Conservation (phyloP, 2,113 vertebrate genomes). For the Elephas maximus region DNA sequence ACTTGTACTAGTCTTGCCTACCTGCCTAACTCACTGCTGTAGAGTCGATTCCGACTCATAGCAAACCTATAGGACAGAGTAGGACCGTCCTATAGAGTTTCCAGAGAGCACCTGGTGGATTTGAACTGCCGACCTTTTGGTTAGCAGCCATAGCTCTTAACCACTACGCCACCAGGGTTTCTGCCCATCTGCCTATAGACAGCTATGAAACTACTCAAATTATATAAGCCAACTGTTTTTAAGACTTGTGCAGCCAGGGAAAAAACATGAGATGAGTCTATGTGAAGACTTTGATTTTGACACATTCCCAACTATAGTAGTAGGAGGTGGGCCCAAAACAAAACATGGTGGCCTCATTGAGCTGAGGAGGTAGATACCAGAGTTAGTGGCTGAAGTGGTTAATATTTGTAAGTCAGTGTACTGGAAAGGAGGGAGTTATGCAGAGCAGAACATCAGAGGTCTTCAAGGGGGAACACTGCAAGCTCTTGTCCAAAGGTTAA, state of each 20-base stretch:
- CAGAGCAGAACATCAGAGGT: neutral
- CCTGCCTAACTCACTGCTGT: neutral
- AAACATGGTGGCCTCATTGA: neutral
- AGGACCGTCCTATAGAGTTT: too few species aligned
- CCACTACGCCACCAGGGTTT: too few species aligned
- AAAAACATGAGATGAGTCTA: neutral
- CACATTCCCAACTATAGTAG: fast-evolving
- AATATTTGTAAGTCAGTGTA: neutral
- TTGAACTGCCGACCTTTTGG: too few species aligned
- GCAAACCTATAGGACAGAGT: too few species aligned
- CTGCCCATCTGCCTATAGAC: neutral
- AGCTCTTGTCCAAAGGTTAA: neutral
- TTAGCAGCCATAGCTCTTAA: too few species aligned
- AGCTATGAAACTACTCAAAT: neutral
- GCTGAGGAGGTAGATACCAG: neutral
- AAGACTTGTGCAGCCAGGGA: neutral
- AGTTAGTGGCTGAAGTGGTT: neutral
- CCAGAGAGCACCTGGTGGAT: too few species aligned
- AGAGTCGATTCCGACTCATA: too few species aligned
- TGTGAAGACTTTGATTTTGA: neutral
- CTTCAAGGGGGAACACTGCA: neutral
- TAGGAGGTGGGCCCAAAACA: neutral
- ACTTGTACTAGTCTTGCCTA: neutral
- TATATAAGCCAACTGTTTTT: neutral
- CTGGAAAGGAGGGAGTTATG: neutral